These are phyloP conservation scores for Thunnus maccoyii DNA, from an alignment of 2,113 vertebrate genomes.

Conservation along the genomic window DNA sequence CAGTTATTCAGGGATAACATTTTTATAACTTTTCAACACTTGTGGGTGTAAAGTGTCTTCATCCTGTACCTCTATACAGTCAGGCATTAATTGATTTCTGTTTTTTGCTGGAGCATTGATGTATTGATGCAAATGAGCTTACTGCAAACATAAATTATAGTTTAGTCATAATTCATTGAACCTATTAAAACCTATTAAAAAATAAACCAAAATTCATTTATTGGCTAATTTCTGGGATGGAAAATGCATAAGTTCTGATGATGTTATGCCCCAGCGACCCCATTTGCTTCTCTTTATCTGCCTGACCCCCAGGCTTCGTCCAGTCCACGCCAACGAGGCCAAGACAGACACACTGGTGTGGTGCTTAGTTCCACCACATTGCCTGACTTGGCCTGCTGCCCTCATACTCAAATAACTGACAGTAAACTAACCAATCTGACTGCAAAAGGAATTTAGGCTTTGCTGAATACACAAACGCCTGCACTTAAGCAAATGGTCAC, in stretches of 20 bases:
- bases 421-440: slow-evolving; percentile 28
- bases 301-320: slow-evolving; percentile 16
- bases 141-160: too few species aligned
- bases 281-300: slow-evolving; percentile 31
- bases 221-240: too few species aligned
- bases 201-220: too few species aligned
- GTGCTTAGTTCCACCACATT: slow-evolving; percentile 49
- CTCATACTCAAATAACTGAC: background rate
- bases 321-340: slow-evolving; percentile 7
- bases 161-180: too few species aligned
- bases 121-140: too few species aligned
- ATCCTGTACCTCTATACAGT: too few species aligned
- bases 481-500: slow-evolving; percentile 10
- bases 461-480: slow-evolving; percentile 18
- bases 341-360: slow-evolving; percentile 30
- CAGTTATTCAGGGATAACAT: background rate
- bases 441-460: slow-evolving; percentile 22
- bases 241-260: slow-evolving; percentile 9
- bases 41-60: background rate
- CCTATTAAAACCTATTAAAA: too few species aligned
- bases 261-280: background rate
- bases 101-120: too few species aligned
- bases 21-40: background rate
- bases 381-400: slow-evolving; percentile 31
- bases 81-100: too few species aligned